Conservation (phyloP, 1,140 invertebrate genomes). For the Delia radicum region DNA sequence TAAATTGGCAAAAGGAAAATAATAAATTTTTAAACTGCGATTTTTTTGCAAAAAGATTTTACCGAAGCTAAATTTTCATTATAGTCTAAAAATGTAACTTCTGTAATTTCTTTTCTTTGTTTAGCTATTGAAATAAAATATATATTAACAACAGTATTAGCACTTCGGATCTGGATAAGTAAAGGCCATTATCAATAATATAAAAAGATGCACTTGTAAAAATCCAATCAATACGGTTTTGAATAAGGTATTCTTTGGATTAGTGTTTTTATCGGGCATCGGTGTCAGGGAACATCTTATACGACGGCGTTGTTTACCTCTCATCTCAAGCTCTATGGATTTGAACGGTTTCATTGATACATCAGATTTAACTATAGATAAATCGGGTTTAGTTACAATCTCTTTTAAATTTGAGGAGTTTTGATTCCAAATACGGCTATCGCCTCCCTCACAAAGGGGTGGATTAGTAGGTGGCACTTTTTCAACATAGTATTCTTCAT, state of each 20-base stretch:
- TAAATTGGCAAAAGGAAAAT: too few relatives aligned
- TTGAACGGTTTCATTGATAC: neutral
- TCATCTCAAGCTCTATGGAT: neutral
- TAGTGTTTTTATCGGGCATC: neutral
- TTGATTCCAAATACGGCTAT: neutral
- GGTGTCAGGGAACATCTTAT: conserved; percentile 25
- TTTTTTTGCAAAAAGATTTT: conserved; percentile 16
- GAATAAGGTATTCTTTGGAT: conserved; percentile 34
- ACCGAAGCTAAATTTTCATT: conserved; percentile 23
- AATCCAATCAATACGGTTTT: conserved; percentile 42
- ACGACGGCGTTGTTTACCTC: conserved; percentile 16
- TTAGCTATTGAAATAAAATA: too few relatives aligned
- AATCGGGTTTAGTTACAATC: too few relatives aligned
- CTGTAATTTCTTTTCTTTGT: conserved; percentile 25
- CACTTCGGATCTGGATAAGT: conserved; percentile 45
- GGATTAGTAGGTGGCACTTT: neutral
- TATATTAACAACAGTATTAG: too few relatives aligned
- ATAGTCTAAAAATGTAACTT: conserved; percentile 18
- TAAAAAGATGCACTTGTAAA: conserved; percentile 40
- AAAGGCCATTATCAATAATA: conserved; percentile 47
- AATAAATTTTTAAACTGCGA: too few relatives aligned
- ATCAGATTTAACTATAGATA: too few relatives aligned
- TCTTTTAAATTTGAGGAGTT: too few relatives aligned
- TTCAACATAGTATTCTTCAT: neutral
- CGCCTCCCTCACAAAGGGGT: neutral